phyloP scores from a whole-genome alignment of 2,797 vertebrate species.

The Manis javanica region DNA sequence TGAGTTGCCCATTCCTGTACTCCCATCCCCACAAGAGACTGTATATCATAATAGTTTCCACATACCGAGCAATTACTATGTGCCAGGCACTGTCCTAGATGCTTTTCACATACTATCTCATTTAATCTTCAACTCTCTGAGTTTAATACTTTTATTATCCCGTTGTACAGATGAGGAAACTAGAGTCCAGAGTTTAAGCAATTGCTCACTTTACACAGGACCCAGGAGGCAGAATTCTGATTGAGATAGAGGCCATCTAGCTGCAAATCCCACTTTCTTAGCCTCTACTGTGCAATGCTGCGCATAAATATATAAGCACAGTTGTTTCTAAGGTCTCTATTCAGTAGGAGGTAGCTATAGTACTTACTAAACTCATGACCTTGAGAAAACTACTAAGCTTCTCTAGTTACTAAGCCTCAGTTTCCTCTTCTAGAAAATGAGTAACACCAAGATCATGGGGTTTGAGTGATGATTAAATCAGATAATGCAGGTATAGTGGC shows the following conservation, averaged over 20 bases:
- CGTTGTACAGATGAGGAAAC: background rate
- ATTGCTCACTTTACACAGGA: background rate
- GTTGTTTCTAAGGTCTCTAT: background rate
- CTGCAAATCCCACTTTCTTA: background rate
- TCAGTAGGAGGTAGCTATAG: background rate
- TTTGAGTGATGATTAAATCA: background rate
- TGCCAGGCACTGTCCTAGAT: background rate
- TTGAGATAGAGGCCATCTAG: background rate
- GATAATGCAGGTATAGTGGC: background rate
- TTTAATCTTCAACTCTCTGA: background rate
- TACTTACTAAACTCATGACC: background rate
- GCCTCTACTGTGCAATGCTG: background rate
- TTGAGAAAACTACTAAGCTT: background rate
- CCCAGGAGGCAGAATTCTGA: background rate
- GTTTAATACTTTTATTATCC: background rate
- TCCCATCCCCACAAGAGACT: background rate
- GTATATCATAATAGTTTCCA: no score
- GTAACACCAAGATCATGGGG: background rate
- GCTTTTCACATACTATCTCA: background rate
- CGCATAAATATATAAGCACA: background rate
- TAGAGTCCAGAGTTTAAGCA: background rate
- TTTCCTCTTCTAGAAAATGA: conserved; percentile 12
- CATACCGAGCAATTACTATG: background rate
- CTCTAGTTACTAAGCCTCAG: background rate
- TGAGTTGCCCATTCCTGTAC: no score